Conservation (phyloP, 2,888 invertebrate genomes). For the Nemurella pictetii region DNA sequence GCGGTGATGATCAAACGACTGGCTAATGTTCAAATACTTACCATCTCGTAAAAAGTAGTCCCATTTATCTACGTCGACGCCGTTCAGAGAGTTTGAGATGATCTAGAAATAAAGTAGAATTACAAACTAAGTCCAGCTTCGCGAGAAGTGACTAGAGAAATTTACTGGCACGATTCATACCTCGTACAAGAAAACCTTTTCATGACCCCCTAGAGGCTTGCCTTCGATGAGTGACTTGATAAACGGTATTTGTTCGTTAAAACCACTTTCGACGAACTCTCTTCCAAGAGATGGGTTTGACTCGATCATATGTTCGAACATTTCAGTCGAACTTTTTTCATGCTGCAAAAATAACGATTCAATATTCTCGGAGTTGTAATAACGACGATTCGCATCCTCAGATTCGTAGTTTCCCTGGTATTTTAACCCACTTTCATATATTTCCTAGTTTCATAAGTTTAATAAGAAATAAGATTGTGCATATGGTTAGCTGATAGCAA, state of each 20-base stretch:
- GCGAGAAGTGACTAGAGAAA: too few relatives aligned
- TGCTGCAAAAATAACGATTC: constrained; percentile 53
- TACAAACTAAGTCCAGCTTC: constrained; percentile 25
- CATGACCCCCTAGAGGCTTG: constrained; percentile 37
- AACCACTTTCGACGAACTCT: constrained; percentile 1
- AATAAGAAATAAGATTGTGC: too few relatives aligned
- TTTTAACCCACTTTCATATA: too few relatives aligned
- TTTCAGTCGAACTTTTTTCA: constrained; percentile 54
- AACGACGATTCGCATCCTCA: too few relatives aligned
- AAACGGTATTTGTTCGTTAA: constrained; percentile 51
- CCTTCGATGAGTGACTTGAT: constrained; percentile 55
- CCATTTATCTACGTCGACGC: constrained; percentile 69
- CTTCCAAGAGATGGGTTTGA: constrained; percentile 46
- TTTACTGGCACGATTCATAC: constrained; percentile 45
- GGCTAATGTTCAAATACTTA: constrained; percentile 53
- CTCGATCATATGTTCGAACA: constrained; percentile 55
- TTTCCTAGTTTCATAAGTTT: too few relatives aligned
- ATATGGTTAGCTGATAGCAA: too few relatives aligned
- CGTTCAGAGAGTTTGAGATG: constrained; percentile 60
- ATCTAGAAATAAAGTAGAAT: constrained; percentile 52
- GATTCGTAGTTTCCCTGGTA: too few relatives aligned
- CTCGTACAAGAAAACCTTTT: constrained; percentile 54
- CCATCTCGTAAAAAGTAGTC: constrained; percentile 67
- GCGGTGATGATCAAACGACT: constrained; percentile 54
- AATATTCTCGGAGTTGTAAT: too few relatives aligned